Conservation (phyloP, 2,113 vertebrate genomes). For the Cnemophilus loriae region DNA sequence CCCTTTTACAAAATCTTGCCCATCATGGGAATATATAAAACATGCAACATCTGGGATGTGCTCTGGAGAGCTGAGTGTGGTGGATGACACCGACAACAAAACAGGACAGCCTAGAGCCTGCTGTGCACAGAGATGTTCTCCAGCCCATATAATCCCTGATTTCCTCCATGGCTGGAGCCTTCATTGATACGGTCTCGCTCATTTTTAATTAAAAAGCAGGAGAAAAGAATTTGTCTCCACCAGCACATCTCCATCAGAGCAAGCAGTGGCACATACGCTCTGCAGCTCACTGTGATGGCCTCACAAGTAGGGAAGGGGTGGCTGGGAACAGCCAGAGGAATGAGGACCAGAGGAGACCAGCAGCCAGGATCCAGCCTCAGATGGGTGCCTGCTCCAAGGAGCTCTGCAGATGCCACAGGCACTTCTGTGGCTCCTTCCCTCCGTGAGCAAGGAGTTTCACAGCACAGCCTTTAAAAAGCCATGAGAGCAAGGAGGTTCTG, state of each 20-base stretch:
- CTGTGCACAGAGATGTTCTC: not conserved
- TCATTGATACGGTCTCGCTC: rapidly evolving
- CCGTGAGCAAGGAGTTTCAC: not conserved
- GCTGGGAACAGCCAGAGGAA: not conserved
- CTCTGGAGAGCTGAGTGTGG: not conserved
- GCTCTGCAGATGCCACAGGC: not conserved
- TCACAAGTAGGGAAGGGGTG: not conserved
- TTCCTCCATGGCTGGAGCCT: not conserved
- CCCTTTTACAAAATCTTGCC: not conserved
- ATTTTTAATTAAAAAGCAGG: not conserved
- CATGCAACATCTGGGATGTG: not conserved
- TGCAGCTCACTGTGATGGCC: not conserved
- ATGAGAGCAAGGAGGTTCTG: not conserved
- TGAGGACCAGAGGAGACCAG: not conserved
- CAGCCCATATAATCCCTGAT: not conserved
- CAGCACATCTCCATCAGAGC: not conserved
- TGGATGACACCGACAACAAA: rapidly evolving
- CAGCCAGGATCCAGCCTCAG: not conserved
- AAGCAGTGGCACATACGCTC: not conserved
- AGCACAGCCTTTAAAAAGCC: not conserved
- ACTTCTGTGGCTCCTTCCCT: not conserved
- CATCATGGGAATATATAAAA: not conserved
- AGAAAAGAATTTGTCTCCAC: not conserved
- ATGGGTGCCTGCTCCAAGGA: rapidly evolving
- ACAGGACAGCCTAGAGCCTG: not conserved